Evolutionary conservation across 2,113 vertebrate species (phyloP).

Genomic region (Phodopus roborovskii): DNA sequence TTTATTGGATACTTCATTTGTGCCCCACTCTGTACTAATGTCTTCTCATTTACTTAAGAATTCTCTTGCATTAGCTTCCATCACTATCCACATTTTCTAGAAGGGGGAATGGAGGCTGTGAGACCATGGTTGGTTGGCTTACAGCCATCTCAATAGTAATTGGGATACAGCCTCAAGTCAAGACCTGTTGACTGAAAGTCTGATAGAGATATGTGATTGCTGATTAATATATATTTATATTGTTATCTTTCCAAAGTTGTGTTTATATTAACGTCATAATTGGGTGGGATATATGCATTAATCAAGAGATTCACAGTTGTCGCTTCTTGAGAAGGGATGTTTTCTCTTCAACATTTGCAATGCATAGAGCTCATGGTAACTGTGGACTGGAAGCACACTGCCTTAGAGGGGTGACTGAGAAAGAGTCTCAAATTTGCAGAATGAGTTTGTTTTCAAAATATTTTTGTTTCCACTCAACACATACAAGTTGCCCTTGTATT

Average conservation of each 20-base stretch:
- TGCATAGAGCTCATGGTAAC: background rate
- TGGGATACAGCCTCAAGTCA: background rate
- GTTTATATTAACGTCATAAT: constrained; percentile 75
- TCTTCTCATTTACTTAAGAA: background rate
- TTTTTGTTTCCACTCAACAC: background rate
- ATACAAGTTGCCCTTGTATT: background rate
- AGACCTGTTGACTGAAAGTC: constrained; percentile 27
- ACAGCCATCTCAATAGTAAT: background rate
- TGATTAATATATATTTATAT: constrained; percentile 74
- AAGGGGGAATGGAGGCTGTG: background rate
- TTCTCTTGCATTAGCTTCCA: background rate
- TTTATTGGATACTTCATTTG: background rate
- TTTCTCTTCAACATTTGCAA: constrained; percentile 35
- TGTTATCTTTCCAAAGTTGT: constrained; percentile 66
- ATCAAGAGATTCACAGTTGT: constrained; percentile 48
- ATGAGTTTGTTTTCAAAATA: background rate
- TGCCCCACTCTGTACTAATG: background rate
- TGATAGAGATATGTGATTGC: constrained; percentile 59
- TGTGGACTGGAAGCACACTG: background rate
- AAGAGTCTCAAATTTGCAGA: background rate
- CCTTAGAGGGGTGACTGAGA: background rate
- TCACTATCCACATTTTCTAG: background rate
- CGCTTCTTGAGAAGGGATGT: constrained; percentile 29
- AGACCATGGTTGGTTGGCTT: background rate
- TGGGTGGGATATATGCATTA: constrained; percentile 58